Conservation (phyloP, 2,888 invertebrate genomes). For the Anarsia innoxiella region DNA sequence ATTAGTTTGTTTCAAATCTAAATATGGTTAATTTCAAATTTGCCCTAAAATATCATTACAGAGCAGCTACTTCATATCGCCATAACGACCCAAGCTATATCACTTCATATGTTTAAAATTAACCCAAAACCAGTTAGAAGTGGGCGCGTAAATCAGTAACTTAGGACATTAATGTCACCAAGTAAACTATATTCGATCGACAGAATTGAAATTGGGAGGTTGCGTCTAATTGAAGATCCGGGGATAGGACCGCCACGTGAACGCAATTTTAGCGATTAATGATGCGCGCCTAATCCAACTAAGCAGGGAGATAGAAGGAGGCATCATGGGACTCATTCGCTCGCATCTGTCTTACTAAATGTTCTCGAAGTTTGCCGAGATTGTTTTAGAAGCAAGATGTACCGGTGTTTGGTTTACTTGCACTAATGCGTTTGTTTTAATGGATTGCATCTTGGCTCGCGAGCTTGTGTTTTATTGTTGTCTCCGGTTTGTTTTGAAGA, state of each 20-base stretch:
- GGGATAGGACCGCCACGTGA: constrained; percentile 44
- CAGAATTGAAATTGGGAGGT: constrained; percentile 60
- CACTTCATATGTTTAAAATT: constrained; percentile 8
- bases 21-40: no score
- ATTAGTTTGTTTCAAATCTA: no score
- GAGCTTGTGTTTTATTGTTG: no score
- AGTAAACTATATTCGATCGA: constrained; percentile 34
- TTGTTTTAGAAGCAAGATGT: no score
- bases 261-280: constrained; percentile 70
- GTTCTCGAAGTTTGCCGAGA: constrained; percentile 35
- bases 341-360: constrained; percentile 41
- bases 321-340: constrained; percentile 46
- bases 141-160: constrained; percentile 25
- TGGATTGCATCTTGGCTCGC: no score
- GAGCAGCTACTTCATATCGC: no score
- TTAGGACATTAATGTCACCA: constrained; percentile 18
- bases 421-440: no score
- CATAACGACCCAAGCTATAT: no score
- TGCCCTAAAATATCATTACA: no score
- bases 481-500: no score
- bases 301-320: constrained; percentile 49
- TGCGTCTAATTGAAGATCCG: constrained; percentile 66
- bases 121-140: constrained; percentile 9
- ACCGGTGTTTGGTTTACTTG: no score
- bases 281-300: constrained; percentile 68